A percentile compares a stretch with the other conserved stretches of the same genome.
Conservation (phyloP, 1,140 invertebrate species). For the Saccostrea echinata region DNA sequence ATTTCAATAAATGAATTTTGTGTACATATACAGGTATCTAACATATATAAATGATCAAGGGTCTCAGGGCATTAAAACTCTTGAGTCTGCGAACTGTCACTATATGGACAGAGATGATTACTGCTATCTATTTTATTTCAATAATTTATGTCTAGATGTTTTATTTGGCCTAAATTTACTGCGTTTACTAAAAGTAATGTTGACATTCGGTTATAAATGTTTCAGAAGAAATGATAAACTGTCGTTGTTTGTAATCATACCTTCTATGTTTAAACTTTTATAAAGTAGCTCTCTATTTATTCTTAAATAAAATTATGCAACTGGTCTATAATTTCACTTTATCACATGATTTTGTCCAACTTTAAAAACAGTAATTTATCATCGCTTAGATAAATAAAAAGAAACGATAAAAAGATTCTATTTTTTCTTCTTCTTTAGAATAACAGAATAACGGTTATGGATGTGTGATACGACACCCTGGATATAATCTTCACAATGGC, state of each 20-base stretch:
- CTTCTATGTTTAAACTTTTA: too few species aligned
- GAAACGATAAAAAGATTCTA: neutral
- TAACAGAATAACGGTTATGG: neutral
- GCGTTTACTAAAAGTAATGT: neutral
- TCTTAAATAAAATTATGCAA: too few species aligned
- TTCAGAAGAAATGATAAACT: neutral
- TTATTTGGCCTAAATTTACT: neutral
- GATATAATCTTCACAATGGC: neutral
- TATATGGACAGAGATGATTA: neutral
- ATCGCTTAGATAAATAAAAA: neutral
- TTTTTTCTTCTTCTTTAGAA: neutral
- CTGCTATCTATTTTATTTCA: neutral
- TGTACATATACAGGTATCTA: neutral
- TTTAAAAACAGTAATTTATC: neutral
- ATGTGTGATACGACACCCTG: neutral
- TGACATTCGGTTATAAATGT: neutral
- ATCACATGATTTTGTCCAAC: neutral
- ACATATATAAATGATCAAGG: neutral
- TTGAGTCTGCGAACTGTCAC: neutral
- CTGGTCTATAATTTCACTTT: too few species aligned
- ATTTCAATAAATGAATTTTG: slow-evolving; percentile 22
- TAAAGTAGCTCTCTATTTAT: too few species aligned
- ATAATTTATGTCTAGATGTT: neutral
- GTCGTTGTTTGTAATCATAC: neutral
- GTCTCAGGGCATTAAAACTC: neutral